phyloP scores from a whole-genome alignment of 2,888 invertebrate genomes.

The Trisateles emortualis region DNA sequence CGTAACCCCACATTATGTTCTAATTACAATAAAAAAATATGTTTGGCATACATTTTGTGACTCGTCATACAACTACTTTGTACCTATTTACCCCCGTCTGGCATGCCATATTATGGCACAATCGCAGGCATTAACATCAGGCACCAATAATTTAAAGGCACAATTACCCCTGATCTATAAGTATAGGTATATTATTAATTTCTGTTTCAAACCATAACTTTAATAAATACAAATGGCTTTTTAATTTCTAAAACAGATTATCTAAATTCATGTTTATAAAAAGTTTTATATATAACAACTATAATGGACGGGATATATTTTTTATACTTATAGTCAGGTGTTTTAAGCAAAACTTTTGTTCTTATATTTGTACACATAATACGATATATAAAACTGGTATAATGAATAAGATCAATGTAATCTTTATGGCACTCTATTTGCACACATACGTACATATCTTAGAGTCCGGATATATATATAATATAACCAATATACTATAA shows the following conservation, averaged over 20 bases:
- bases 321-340: slow-evolving; percentile 39
- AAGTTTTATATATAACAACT: slow-evolving; percentile 32
- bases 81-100: slow-evolving; percentile 65
- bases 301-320: slow-evolving; percentile 40
- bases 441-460: slow-evolving; percentile 63
- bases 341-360: slow-evolving; percentile 38
- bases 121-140: slow-evolving; percentile 59
- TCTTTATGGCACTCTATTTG: slow-evolving; percentile 81
- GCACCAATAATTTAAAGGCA: slow-evolving; percentile 76
- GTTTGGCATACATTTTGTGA: slow-evolving; percentile 86
- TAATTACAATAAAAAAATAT: slow-evolving; percentile 70
- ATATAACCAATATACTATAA: slow-evolving; percentile 59
- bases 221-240: slow-evolving; percentile 24
- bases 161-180: slow-evolving; percentile 52
- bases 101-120: slow-evolving; percentile 74
- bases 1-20: slow-evolving; percentile 65
- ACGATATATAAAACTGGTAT: slow-evolving; percentile 48
- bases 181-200: slow-evolving; percentile 19
- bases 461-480: slow-evolving; percentile 62
- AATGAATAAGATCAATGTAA: slow-evolving; percentile 60
- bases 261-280: background rate
- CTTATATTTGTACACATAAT: slow-evolving; percentile 52
- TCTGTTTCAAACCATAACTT: slow-evolving; percentile 13
- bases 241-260: slow-evolving; percentile 15
- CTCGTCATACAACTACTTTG: slow-evolving; percentile 79